Percentiles rank a stretch among this genome's conserved stretches.
phyloP scores from a whole-genome alignment of 1,140 invertebrate species.

The Drosophila azteca region DNA sequence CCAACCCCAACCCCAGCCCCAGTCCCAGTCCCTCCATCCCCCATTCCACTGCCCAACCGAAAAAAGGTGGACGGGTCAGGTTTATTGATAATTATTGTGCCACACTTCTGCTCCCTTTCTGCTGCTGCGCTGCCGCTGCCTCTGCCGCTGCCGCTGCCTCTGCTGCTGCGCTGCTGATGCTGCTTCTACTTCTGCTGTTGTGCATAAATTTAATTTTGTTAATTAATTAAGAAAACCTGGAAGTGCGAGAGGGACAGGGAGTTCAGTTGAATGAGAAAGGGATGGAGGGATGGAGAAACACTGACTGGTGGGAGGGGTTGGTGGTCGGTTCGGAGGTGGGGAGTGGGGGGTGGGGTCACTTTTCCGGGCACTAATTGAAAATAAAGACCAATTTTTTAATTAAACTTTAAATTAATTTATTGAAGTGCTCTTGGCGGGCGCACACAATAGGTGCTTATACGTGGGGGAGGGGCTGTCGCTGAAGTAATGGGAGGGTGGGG shows the following conservation, averaged over 20 bases:
- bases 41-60: not conserved
- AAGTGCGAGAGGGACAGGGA: constrained; percentile 4
- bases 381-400: constrained; percentile 81
- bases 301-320: not conserved
- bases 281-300: not conserved
- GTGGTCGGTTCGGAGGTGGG: not conserved
- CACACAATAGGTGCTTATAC: not conserved
- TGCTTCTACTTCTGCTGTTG: constrained; percentile 15
- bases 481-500: no score
- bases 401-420: constrained; percentile 82
- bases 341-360: constrained; percentile 14
- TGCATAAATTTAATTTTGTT: constrained; percentile 81
- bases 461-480: no score
- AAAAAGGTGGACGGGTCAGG: constrained; percentile 61
- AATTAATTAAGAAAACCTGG: constrained; percentile 76
- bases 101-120: constrained; percentile 41
- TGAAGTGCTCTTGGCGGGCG: constrained; percentile 57
- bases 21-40: not conserved
- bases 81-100: constrained; percentile 80
- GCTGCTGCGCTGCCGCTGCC: constrained; percentile 3
- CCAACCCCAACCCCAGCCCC: not conserved
- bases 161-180: constrained; percentile 3
- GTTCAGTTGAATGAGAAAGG: not conserved
- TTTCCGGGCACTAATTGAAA: constrained; percentile 66
- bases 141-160: constrained; percentile 1